Evolutionary conservation across 30 jellyfish, hydroid and myxozoan species (phyloP).

Genomic region (Pseudorhiza aurosa): DNA sequence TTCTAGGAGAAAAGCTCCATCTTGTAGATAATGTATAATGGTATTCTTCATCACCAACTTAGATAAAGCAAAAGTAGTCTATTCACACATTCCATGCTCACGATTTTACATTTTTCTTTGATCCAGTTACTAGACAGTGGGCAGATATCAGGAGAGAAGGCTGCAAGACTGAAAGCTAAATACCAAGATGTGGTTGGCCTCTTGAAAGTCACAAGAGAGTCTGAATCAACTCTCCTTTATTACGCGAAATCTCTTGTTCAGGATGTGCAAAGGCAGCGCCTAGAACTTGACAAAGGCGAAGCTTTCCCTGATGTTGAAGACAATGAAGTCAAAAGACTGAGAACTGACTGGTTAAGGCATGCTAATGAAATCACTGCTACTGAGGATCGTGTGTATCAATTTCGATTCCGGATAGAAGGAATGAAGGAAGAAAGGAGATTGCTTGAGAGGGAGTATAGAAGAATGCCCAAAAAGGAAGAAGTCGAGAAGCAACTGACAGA

Average conservation of each 20-base stretch:
- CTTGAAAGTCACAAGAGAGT: slow-evolving; percentile 62
- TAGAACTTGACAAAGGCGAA: slow-evolving; percentile 84
- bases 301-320: slow-evolving; percentile 89
- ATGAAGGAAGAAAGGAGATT: slow-evolving; percentile 78
- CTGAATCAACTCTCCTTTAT: slow-evolving; percentile 67
- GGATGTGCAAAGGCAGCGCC: slow-evolving; percentile 69
- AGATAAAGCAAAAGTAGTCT: no score
- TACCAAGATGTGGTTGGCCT: slow-evolving; percentile 64
- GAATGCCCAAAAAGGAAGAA: slow-evolving; percentile 90
- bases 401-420: slow-evolving; percentile 69
- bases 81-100: no score
- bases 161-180: slow-evolving; percentile 79
- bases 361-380: slow-evolving; percentile 81
- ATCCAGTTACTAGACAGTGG: slow-evolving; percentile 75
- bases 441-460: slow-evolving; percentile 69
- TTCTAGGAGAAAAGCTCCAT: no score
- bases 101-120: not conserved
- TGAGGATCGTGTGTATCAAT: slow-evolving; percentile 72
- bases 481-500: slow-evolving; percentile 76
- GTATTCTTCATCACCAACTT: no score
- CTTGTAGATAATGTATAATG: no score
- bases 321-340: slow-evolving; percentile 80
- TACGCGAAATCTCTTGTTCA: slow-evolving; percentile 81
- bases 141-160: slow-evolving; percentile 75
- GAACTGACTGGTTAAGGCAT: slow-evolving; percentile 76